Evolutionary conservation across 1,140 invertebrate species (phyloP).

Genomic region (Galleria mellonella): DNA sequence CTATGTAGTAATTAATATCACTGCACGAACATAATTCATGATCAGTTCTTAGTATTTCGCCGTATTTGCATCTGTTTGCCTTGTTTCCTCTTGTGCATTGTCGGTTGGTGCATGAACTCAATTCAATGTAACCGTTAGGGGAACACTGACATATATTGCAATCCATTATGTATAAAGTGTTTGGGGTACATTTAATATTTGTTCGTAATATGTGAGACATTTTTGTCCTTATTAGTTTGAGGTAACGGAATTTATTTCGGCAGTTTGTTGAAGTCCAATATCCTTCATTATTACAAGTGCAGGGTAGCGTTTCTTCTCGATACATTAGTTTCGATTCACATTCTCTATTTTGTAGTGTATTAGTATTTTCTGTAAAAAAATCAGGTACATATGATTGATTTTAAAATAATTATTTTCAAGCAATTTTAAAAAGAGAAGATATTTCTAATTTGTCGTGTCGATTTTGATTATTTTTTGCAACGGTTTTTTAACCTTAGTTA

Average conservation of each 20-base stretch:
- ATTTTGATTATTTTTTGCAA: too few relatives aligned
- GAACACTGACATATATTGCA: conserved; percentile 40
- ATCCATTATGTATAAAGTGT: conserved; percentile 22
- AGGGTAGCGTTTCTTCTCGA: conserved; percentile 13
- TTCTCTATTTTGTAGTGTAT: conserved; percentile 6
- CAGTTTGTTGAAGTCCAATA: conserved; percentile 35
- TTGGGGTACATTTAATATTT: conserved; percentile 21
- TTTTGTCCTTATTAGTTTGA: conserved; percentile 3
- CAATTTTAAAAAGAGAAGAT: too few relatives aligned
- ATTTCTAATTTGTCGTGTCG: too few relatives aligned
- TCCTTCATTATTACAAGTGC: conserved; percentile 27
- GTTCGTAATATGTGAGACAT: conserved; percentile 5
- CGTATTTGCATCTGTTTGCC: conserved; percentile 21
- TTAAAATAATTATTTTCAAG: too few relatives aligned
- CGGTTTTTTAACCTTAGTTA: too few relatives aligned
- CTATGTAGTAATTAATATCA: conserved; percentile 30
- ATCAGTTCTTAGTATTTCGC: conserved; percentile 23
- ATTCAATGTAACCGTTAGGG: conserved; percentile 11
- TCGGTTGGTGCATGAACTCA: conserved; percentile 25
- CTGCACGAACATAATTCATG: conserved; percentile 34
- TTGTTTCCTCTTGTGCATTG: conserved; percentile 22
- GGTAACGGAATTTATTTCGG: conserved; percentile 12
- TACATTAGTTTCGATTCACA: conserved; percentile 27
- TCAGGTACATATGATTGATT: too few relatives aligned
- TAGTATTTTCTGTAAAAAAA: conserved; percentile 17